These are phyloP conservation scores for Xylota segnis DNA, from an alignment of 2,888 invertebrate species.

Conservation along the genomic window DNA sequence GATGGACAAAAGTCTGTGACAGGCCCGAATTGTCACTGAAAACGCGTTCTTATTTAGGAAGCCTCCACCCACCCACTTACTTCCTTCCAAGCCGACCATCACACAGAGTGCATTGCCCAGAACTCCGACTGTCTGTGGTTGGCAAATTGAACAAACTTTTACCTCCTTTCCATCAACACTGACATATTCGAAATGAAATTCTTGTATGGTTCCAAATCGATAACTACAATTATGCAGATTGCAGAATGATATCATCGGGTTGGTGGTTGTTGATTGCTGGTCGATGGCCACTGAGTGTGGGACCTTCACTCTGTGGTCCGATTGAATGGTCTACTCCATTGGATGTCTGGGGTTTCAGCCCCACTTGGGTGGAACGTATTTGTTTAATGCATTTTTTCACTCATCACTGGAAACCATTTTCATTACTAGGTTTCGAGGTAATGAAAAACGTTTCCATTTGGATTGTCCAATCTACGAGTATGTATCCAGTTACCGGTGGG, in stretches of 20 bases:
- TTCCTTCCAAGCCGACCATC: too few species aligned
- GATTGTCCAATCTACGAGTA: slow-evolving; percentile 44
- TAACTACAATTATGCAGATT: background rate
- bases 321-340: background rate
- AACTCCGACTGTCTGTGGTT: too few species aligned
- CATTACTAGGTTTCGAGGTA: slow-evolving; percentile 1
- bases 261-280: background rate
- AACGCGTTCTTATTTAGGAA: too few species aligned
- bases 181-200: background rate
- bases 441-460: slow-evolving; percentile 25
- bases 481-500: slow-evolving; percentile 31
- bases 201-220: background rate
- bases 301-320: background rate
- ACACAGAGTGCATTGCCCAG: too few species aligned
- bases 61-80: too few species aligned
- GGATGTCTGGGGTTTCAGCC: background rate
- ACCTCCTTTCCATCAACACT: background rate
- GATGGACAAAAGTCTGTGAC: too few species aligned
- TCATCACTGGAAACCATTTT: slow-evolving; percentile 23
- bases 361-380: slow-evolving; percentile 13
- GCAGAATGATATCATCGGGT: background rate
- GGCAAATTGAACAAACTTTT: too few species aligned
- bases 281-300: background rate
- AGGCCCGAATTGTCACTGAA: too few species aligned
- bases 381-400: slow-evolving; percentile 37